A percentile compares a stretch with the other conserved stretches of the same genome.
These are phyloP conservation scores for Rhabdomys pumilio DNA, from an alignment of 2,797 vertebrate genomes.

Conservation along the genomic window DNA sequence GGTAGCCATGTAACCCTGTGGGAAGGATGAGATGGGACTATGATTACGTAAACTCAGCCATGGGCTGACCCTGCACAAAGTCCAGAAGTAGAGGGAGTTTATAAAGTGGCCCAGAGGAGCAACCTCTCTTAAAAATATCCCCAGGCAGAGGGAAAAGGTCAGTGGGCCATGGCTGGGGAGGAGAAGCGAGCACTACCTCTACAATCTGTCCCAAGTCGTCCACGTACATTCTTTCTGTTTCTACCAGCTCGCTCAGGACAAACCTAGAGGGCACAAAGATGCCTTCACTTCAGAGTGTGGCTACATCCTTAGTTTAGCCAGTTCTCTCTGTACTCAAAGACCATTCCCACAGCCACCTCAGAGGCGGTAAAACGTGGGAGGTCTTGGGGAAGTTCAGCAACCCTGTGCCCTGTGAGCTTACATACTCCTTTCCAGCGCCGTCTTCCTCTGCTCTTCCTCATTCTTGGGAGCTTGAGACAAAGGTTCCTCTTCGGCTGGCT, in stretches of 20 bases:
- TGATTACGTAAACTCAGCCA: no score
- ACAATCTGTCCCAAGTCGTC: slow-evolving; percentile 95
- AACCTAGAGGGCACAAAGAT: slow-evolving; percentile 89
- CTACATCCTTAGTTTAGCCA: neutral
- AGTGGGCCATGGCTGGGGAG: neutral
- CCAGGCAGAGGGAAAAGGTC: slow-evolving; percentile 9
- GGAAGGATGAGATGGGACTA: slow-evolving; percentile 36
- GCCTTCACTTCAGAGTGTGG: neutral
- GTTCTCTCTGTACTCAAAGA: slow-evolving; percentile 27
- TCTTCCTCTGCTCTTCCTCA: slow-evolving; percentile 94
- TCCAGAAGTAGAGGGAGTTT: neutral
- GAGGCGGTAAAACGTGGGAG: slow-evolving; percentile 35
- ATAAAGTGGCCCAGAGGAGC: neutral
- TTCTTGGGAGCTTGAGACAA: slow-evolving; percentile 85
- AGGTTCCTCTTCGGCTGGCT: slow-evolving; percentile 89
- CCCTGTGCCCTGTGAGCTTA: slow-evolving; percentile 86
- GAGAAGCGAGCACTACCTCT: slow-evolving; percentile 87
- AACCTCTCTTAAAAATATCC: slow-evolving; percentile 20
- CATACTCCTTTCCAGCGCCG: slow-evolving; percentile 97
- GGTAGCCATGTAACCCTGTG: slow-evolving; percentile 89
- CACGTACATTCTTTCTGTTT: slow-evolving; percentile 95
- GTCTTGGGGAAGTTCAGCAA: neutral
- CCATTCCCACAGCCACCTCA: slow-evolving; percentile 36
- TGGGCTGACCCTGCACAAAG: neutral
- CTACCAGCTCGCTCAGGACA: slow-evolving; percentile 94